Base-by-base conservation (phyloP, 2,113 vertebrate genomes). In the Phycodurus eques region DNA sequence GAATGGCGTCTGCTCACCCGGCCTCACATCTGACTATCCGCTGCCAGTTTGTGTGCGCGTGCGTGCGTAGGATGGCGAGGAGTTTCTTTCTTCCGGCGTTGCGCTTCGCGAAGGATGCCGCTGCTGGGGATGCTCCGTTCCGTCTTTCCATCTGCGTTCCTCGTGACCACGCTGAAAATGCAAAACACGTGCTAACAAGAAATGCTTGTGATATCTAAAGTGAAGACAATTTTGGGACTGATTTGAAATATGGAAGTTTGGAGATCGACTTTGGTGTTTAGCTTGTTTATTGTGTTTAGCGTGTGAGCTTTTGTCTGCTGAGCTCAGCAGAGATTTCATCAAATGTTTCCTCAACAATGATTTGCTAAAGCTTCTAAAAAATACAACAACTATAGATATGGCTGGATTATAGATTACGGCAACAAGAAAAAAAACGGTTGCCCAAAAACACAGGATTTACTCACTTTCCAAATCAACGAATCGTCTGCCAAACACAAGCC, bases 1-100 rank as follows among this genome's bases (percentile, higher is more conserved):
- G 73, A 82, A 76, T 79, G 65, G 78, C 78, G 77, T 79, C 79
- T 73, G 70, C 70, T 67, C 72, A 79, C 77, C 84, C 80, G 77
- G 82, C 81, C 81, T 80, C 79, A 76, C 70, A 76, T 84, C 79
- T 74, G 51, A 80, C 75, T 80, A 78, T 77, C 78, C 77, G 49
- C 8, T 66, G 42, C 44, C 61, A 46, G 66, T 72, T 70, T 74
- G 42, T 75, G 68, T 67, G 78, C 12, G 33, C 51, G 78, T 15
- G 33, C 51, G 63, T 33, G 49, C 20, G 62, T 20, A 53, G 51
- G 51, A n/a, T 27, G 27, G 27, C 1, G 27, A 27, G 27, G 27
- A 27, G 27, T 27, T 27, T 27, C 27, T 27, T 27, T 27, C 27
- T 27, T 27, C 27, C 27, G 27, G 27, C 27, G 27, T 27, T 27